Percentiles rank a stretch among this genome's conserved stretches.
phyloP scores from a whole-genome alignment of 2,888 invertebrate genomes.

The Drosophila neonasuta region DNA sequence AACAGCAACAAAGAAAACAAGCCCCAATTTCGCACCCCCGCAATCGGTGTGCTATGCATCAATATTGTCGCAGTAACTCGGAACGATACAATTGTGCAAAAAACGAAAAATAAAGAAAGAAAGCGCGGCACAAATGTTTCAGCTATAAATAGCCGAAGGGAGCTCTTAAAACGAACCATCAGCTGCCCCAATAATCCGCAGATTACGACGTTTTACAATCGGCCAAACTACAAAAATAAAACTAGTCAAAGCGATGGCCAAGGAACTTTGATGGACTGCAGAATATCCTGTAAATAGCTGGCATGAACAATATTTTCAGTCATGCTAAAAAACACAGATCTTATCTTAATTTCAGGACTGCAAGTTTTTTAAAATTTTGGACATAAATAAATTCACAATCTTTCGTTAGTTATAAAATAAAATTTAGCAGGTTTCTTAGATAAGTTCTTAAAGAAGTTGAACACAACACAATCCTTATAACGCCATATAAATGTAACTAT shows the following conservation, averaged over 20 bases:
- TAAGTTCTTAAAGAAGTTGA: no score
- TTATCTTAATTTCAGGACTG: no score
- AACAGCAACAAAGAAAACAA: neutral
- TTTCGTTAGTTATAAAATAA: no score
- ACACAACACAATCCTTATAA: no score
- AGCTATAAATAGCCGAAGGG: conserved; percentile 47
- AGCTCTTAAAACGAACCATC: conserved; percentile 40
- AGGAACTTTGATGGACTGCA: neutral
- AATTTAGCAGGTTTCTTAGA: no score
- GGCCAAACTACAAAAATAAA: conserved; percentile 20
- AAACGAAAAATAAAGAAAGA: neutral
- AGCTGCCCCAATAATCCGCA: conserved; percentile 54
- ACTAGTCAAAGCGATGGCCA: neutral
- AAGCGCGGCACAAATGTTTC: conserved; percentile 16
- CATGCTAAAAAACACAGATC: no score
- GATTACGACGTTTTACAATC: conserved; percentile 58
- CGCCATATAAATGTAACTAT: no score
- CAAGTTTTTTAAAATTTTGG: no score
- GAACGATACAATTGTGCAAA: conserved; percentile 33
- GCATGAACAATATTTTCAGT: neutral
- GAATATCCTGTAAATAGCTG: conserved; percentile 30
- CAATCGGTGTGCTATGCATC: neutral
- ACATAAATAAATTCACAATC: no score
- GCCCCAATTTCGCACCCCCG: neutral
- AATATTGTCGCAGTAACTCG: conserved; percentile 43